A percentile compares a stretch with the other conserved stretches of the same genome.
Evolutionary conservation across 2,113 vertebrate species (phyloP).

Genomic region (Theropithecus gelada): DNA sequence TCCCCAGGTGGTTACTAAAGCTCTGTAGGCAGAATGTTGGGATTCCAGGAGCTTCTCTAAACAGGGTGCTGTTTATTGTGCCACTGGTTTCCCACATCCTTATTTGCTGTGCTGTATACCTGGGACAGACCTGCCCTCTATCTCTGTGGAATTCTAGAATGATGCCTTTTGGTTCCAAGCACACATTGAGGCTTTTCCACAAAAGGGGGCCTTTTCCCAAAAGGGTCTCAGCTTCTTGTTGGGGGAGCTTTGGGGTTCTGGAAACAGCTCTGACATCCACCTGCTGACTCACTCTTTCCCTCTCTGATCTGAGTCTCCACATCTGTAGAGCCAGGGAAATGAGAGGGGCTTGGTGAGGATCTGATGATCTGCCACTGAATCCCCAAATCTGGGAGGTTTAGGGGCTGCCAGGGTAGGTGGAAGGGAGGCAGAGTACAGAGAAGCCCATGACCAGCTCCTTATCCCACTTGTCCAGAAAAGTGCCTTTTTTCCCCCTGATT

Average conservation of each 20-base stretch:
- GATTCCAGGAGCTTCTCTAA: not conserved
- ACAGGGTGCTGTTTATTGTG: not conserved
- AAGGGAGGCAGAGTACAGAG: not conserved
- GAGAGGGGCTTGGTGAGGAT: too few species aligned
- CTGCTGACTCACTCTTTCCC: not conserved
- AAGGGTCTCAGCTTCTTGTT: not conserved
- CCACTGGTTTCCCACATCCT: not conserved
- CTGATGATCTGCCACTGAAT: not conserved
- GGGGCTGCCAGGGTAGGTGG: not conserved
- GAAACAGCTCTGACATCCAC: not conserved
- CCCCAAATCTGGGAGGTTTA: not conserved
- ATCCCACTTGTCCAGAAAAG: not conserved
- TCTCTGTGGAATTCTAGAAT: not conserved
- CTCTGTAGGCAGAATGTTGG: not conserved
- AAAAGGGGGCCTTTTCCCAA: not conserved
- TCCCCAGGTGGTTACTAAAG: not conserved
- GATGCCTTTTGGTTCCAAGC: not conserved
- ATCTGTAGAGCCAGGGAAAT: not conserved
- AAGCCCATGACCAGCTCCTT: not conserved
- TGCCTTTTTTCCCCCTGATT: not conserved
- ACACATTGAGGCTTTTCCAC: not conserved
- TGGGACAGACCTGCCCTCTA: not conserved
- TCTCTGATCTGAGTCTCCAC: not conserved
- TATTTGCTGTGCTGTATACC: not conserved
- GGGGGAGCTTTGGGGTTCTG: not conserved